Percentiles rank a stretch among this genome's conserved stretches.
Evolutionary conservation across 2,113 vertebrate genomes (phyloP).

Genomic region (Tachysurus fulvidraco): DNA sequence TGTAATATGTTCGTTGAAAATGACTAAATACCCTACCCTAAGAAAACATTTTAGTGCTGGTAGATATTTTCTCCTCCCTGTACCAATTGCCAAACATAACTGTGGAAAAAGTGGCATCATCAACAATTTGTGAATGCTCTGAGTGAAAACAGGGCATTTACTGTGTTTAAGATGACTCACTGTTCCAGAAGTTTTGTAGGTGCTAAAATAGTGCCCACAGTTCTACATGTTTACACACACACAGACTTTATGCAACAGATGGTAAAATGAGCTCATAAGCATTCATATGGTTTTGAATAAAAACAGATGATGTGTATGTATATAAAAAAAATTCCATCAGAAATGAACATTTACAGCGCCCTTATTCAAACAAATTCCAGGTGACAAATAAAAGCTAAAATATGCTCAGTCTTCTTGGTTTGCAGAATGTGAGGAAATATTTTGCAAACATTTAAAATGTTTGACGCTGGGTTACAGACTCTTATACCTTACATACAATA

Average conservation of each 20-base stretch:
- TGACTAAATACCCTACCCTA: background rate
- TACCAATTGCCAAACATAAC: background rate
- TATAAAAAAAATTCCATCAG: background rate
- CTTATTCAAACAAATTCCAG: background rate
- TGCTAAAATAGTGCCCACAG: slow-evolving; percentile 16
- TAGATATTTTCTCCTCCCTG: slow-evolving; percentile 19
- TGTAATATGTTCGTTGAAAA: background rate
- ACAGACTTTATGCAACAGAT: slow-evolving; percentile 8
- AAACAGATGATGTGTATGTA: slow-evolving; percentile 11
- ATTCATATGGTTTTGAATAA: background rate
- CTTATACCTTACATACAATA: background rate
- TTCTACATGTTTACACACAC: background rate
- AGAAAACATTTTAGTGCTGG: background rate
- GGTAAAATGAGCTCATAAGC: slow-evolving; percentile 12
- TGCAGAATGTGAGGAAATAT: background rate
- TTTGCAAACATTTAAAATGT: background rate
- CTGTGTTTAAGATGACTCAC: slow-evolving; percentile 43
- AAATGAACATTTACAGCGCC: background rate
- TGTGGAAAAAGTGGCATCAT: slow-evolving; percentile 36
- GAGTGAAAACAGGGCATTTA: slow-evolving; percentile 42
- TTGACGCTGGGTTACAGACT: background rate
- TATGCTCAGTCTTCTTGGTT: background rate
- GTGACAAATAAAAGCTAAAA: background rate
- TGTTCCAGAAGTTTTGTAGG: background rate
- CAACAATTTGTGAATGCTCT: background rate